Evolutionary conservation across 2,797 vertebrate genomes (phyloP).

Genomic region (Meriones psammophilus): DNA sequence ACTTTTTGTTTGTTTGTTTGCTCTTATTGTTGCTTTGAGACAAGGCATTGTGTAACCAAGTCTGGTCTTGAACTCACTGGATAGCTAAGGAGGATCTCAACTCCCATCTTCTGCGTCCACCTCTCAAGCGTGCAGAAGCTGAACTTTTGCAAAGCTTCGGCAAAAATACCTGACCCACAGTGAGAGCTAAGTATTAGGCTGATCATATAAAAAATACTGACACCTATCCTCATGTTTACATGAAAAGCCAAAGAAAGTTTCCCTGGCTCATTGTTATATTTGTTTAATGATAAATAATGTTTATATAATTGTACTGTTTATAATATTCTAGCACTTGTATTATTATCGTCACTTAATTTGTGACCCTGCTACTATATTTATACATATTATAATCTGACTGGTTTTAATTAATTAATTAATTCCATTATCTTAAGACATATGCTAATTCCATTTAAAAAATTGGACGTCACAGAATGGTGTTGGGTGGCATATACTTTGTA

Average conservation of each 20-base stretch:
- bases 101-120: background rate
- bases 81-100: background rate
- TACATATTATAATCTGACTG: background rate
- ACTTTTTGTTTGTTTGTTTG: background rate
- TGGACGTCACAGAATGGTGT: background rate
- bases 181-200: background rate
- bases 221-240: background rate
- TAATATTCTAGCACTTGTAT: background rate
- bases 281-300: constrained; percentile 21
- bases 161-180: background rate
- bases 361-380: background rate
- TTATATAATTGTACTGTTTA: constrained; percentile 13
- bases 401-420: background rate
- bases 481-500: too few species aligned
- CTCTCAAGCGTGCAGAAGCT: background rate
- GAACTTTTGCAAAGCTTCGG: background rate
- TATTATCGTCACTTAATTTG: background rate
- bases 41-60: background rate
- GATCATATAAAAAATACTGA: background rate
- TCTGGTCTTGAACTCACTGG: background rate
- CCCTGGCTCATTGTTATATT: background rate
- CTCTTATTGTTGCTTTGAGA: background rate
- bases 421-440: constrained; percentile 32
- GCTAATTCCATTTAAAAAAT: background rate
- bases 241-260: background rate